A percentile compares a stretch with the other conserved stretches of the same genome.
Conservation (phyloP, 2,888 invertebrate species). For the Altica lythri region DNA sequence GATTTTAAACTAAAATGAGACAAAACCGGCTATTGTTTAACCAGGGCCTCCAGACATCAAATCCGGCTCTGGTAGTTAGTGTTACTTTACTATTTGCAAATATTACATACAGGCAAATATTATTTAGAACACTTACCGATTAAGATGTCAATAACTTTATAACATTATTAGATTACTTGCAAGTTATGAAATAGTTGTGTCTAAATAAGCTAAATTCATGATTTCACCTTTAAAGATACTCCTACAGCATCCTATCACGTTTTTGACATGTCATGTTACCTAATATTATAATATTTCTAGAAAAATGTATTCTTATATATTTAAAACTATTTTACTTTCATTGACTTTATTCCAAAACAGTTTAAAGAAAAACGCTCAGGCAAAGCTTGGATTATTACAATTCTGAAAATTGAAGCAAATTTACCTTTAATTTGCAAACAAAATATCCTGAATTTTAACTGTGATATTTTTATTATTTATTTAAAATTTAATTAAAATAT, state of each 20-base stretch:
- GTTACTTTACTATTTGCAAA: too few relatives aligned
- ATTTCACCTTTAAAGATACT: slow-evolving; percentile 23
- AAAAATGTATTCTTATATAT: background rate
- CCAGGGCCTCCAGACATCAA: too few relatives aligned
- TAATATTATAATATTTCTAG: slow-evolving; percentile 17
- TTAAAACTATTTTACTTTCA: background rate
- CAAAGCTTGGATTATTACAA: slow-evolving; percentile 4
- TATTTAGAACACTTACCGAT: background rate
- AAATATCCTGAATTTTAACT: too few relatives aligned
- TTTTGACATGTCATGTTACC: slow-evolving; percentile 21
- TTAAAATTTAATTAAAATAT: too few relatives aligned
- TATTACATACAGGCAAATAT: too few relatives aligned
- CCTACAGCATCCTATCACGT: slow-evolving; percentile 11
- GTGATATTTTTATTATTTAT: too few relatives aligned
- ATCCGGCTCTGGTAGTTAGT: too few relatives aligned
- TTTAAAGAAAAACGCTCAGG: background rate
- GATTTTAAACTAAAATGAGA: background rate
- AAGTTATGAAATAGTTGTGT: slow-evolving; percentile 5
- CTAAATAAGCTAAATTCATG: background rate
- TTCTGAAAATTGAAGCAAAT: background rate
- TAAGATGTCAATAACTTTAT: slow-evolving; percentile 2
- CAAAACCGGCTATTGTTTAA: slow-evolving; percentile 2
- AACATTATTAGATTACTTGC: background rate
- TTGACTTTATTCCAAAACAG: background rate
- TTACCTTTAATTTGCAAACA: background rate